These are phyloP conservation scores for Sebastes steindachneri DNA, from an alignment of 2,797 vertebrate genomes.

Conservation along the genomic window DNA sequence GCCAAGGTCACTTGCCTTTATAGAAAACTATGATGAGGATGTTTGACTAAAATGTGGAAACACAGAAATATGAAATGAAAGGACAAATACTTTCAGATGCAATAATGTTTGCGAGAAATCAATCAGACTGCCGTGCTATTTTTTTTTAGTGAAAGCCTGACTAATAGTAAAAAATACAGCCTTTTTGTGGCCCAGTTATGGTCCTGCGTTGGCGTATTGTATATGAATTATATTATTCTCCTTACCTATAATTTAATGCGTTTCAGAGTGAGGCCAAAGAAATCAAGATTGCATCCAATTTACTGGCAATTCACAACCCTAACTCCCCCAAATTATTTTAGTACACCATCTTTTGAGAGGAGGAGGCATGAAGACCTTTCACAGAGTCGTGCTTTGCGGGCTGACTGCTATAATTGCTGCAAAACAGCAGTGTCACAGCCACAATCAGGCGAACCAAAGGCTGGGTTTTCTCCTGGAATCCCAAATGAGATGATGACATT, in stretches of 20 bases:
- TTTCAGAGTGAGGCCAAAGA: neutral
- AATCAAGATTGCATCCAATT: neutral
- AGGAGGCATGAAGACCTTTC: neutral
- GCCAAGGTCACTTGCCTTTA: neutral
- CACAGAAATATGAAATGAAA: neutral
- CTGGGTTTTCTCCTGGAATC: neutral
- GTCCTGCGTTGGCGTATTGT: neutral
- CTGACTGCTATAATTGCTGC: neutral
- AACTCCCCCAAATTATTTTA: neutral
- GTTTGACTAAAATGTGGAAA: neutral
- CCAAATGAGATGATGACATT: neutral
- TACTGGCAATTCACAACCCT: neutral
- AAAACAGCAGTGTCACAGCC: neutral
- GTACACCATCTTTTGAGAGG: neutral
- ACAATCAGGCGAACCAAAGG: neutral
- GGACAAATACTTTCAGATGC: neutral
- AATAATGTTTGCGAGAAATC: neutral
- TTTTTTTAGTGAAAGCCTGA: neutral
- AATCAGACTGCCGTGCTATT: neutral
- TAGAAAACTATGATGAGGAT: neutral
- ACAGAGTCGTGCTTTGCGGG: neutral
- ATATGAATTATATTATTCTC: neutral
- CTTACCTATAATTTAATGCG: neutral
- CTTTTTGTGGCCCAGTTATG: neutral
- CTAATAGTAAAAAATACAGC: neutral